Evolutionary conservation across 23 tunicate genomes (phyloP), one percentile per base, ranked within the genome.

Genomic region (Halocynthia aurantium): DNA sequence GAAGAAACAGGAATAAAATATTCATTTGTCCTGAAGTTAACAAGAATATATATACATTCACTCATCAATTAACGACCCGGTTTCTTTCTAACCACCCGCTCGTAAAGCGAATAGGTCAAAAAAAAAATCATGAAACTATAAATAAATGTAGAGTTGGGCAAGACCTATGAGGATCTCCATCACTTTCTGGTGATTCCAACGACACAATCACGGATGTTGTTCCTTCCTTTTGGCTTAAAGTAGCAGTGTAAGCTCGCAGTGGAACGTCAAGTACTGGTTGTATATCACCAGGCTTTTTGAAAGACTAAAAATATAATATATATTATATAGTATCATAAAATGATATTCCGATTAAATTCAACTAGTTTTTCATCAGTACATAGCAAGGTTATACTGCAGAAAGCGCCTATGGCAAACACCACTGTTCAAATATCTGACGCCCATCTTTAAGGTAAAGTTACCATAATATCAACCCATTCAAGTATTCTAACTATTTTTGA

Each of bases 251-350:
- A 10, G 67, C 73, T 22, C 89, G 52, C 69, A 85, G 65, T 12
- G 89, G 89, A 10, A 85, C 60, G 40, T 85, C 77, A 20, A 78
- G 19, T 51, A 78, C 72, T 55, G 89, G 56, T 15, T 53, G 53
- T 8, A 74, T 8, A 56, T 85, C 89, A 8, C 80, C 82, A 6
- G 83, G 74, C 52, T 85, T 85, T 57, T 85, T 85, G 73, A 50
- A 85, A 73, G 83, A 85, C 89, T 85, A 7, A 72, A 22, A 60
- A 82, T n/a, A 53, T 9, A 19, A 17, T 12, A 72, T 51, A 44
- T 49, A 1, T 11, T 1, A 12, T 20, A 11, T 50, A 10, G 61
- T 11, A 10, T 72, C 13, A 52, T 40, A 50, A 72, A 72, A 72
- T 13, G n/a, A 4, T 11, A 4, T 15, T 58, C 49, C 44, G 44